Percentiles rank a stretch among this genome's conserved stretches.
Conservation (phyloP, 2,113 vertebrate species). For the Zootoca vivipara region DNA sequence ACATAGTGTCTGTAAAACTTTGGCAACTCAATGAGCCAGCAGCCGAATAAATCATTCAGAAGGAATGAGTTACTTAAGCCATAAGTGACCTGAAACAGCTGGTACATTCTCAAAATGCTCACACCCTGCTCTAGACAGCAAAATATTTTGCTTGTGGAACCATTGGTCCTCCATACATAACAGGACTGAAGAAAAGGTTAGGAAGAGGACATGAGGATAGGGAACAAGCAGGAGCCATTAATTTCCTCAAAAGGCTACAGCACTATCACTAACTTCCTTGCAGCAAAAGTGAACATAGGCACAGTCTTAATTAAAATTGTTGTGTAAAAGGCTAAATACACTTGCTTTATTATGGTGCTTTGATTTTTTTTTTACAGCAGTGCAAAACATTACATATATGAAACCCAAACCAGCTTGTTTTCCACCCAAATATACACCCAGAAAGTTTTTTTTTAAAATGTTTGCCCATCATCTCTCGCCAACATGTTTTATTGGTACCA, state of each 20-base stretch:
- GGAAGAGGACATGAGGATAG: neutral
- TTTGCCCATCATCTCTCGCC: neutral
- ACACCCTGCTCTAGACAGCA: slow-evolving; percentile 6
- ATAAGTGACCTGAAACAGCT: slow-evolving; percentile 60
- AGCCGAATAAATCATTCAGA: slow-evolving; percentile 55
- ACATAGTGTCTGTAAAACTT: slow-evolving; percentile 28
- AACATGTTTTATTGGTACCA: neutral
- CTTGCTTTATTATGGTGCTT: slow-evolving; percentile 48
- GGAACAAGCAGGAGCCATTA: slow-evolving; percentile 46
- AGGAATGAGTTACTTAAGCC: slow-evolving; percentile 23
- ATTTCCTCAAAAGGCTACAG: slow-evolving; percentile 46
- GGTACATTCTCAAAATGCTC: slow-evolving; percentile 41
- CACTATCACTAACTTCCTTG: slow-evolving; percentile 38
- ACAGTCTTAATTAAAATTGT: slow-evolving; percentile 61
- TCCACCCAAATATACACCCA: neutral
- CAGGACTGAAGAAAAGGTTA: neutral
- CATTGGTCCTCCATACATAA: slow-evolving; percentile 14
- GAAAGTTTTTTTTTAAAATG: neutral
- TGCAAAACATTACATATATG: neutral
- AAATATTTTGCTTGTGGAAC: slow-evolving; percentile 42
- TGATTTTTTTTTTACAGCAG: slow-evolving; percentile 44
- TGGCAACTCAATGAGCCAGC: slow-evolving; percentile 47
- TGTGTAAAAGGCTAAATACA: slow-evolving; percentile 55
- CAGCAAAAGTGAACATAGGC: slow-evolving; percentile 20
- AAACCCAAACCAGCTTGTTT: neutral